Percentiles rank a stretch among this genome's conserved stretches.
Evolutionary conservation across 2,888 invertebrate genomes (phyloP).

Genomic region (Cyclophora punctaria): DNA sequence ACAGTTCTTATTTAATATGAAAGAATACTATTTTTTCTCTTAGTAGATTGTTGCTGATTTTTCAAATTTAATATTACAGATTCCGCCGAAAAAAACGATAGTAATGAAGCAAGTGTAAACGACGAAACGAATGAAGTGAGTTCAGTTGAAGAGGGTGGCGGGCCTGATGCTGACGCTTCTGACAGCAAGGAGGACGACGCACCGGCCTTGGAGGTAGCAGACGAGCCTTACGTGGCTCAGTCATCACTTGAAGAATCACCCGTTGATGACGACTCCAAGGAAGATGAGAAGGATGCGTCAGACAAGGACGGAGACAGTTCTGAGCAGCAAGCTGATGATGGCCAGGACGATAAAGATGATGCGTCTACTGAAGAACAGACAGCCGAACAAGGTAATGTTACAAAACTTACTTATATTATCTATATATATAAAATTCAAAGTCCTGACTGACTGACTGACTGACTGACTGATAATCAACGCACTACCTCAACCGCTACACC

Average conservation of each 20-base stretch:
- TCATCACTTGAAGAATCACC: slow-evolving; percentile 63
- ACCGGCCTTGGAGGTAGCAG: slow-evolving; percentile 63
- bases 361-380: slow-evolving; percentile 67
- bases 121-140: slow-evolving; percentile 59
- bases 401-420: too few relatives aligned
- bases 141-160: slow-evolving; percentile 54
- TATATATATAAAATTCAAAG: too few relatives aligned
- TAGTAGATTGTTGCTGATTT: too few relatives aligned
- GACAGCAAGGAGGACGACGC: slow-evolving; percentile 47
- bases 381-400: slow-evolving; percentile 51
- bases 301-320: slow-evolving; percentile 47
- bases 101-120: slow-evolving; percentile 66
- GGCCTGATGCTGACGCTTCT: slow-evolving; percentile 28
- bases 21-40: too few relatives aligned
- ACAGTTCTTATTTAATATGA: too few relatives aligned
- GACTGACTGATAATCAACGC: too few relatives aligned
- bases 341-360: slow-evolving; percentile 26
- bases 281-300: slow-evolving; percentile 44
- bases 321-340: slow-evolving; percentile 36
- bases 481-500: too few relatives aligned
- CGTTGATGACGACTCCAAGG: slow-evolving; percentile 50
- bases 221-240: slow-evolving; percentile 65
- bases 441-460: too few relatives aligned
- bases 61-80: slow-evolving; percentile 34
- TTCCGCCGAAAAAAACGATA: slow-evolving; percentile 68